Evolutionary conservation across 2,113 vertebrate species (phyloP), one percentile per base, ranked within the genome.

Genomic region (Macquaria australasica): DNA sequence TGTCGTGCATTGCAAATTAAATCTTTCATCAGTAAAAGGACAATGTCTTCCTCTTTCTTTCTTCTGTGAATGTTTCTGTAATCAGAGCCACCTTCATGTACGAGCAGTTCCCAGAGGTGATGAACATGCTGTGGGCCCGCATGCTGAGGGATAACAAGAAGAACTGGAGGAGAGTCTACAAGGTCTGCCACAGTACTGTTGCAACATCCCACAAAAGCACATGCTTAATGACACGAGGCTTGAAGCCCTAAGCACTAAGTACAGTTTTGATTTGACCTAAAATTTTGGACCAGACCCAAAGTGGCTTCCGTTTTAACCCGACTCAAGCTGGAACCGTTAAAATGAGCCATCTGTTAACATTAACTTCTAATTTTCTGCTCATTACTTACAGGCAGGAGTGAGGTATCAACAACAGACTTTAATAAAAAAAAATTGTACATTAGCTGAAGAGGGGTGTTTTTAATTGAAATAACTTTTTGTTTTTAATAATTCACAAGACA

Each of bases 131-230:
- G 91, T 99, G 98, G 98, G 95, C 94, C 69, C 96, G 98, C 89
- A 99, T 99, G 98, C 95, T 99, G 92, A 97, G 98, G 93, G 98
- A 99, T 91, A 99, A 98, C 93, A 99, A 99, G 95, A 99, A 99
- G 96, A 99, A 99, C 89, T 99, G 98, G 98, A 97, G 98, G 87
- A 96, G 98, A 96, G 98, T 99, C 92, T 99, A 99, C 94, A 99
- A 99, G 98, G 98, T 99, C 34, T 86, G 93, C n/a, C 34, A 16
- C 73, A 23, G 25, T 34, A 45, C 25, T 43, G 25, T 67, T 68
- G 63, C 68, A 63, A 60, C 73, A 31, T 66, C 58, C 6, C 53
- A 74, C 25, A 86, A 69, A 66, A 14, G 41, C 25, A 50, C 56
- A 60, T 39, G 55, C 50, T 53, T n/a, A 51, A 45, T 69, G 51